These are phyloP conservation scores for Alloscopus bannaensis DNA, from an alignment of 2,888 invertebrate genomes.

Conservation along the genomic window DNA sequence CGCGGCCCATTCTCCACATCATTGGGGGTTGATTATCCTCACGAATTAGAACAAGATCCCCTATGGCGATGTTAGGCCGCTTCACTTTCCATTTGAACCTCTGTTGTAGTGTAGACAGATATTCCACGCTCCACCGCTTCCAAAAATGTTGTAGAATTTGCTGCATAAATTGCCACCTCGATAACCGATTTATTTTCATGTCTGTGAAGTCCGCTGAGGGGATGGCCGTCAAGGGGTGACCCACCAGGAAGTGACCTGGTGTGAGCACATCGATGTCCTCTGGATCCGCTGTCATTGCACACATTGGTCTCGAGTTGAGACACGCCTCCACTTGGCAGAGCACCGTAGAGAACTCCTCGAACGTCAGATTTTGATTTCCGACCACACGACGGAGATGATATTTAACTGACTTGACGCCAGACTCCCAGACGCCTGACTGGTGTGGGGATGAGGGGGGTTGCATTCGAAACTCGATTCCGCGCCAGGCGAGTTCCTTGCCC, in stretches of 20 bases:
- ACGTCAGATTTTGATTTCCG: conserved; percentile 71
- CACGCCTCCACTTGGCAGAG: conserved; percentile 74
- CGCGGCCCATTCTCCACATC: conserved; percentile 72
- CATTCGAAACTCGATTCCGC: conserved; percentile 74
- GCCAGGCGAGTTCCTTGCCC: neutral
- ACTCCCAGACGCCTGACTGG: conserved; percentile 75
- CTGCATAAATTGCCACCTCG: conserved; percentile 51
- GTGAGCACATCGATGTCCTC: conserved; percentile 72
- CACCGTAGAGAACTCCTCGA: conserved; percentile 74
- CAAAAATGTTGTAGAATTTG: conserved; percentile 49
- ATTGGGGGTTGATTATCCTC: conserved; percentile 43
- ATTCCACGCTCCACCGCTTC: conserved; percentile 56
- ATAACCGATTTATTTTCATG: conserved; percentile 27
- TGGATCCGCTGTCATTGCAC: conserved; percentile 66
- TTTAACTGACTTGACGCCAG: conserved; percentile 74
- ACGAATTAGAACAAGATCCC: conserved; percentile 54
- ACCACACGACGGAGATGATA: conserved; percentile 69
- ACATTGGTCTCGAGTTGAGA: conserved; percentile 74
- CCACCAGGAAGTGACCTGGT: conserved; percentile 65
- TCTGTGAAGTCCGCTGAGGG: conserved; percentile 33
- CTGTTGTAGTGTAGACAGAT: conserved; percentile 51
- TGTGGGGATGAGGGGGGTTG: conserved; percentile 74
- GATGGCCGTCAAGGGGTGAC: conserved; percentile 65
- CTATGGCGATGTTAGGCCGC: conserved; percentile 19
- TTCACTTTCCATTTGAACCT: conserved; percentile 44